Conservation (phyloP, 2,888 invertebrate species). For the Agrenia bidenticulata region DNA sequence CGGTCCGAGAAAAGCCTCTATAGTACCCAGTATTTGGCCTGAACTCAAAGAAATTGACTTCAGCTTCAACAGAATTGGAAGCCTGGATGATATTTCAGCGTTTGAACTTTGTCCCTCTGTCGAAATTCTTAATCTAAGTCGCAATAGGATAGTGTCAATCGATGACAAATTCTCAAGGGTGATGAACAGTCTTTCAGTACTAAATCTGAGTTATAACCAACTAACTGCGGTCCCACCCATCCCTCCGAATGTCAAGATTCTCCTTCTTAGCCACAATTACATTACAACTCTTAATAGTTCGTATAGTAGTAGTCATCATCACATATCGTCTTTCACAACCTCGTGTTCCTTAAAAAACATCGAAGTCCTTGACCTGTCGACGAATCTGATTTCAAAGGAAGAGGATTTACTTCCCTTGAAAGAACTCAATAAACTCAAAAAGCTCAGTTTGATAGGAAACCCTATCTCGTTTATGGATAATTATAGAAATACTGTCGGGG, state of each 20-base stretch:
- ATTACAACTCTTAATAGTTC: conserved; percentile 40
- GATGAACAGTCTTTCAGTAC: conserved; percentile 39
- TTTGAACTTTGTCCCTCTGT: conserved; percentile 48
- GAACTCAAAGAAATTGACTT: conserved; percentile 49
- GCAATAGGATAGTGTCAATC: conserved; percentile 44
- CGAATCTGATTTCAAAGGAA: conserved; percentile 48
- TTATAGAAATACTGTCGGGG: conserved; percentile 42
- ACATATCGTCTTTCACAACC: conserved; percentile 30
- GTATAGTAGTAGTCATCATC: conserved; percentile 22
- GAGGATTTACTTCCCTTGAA: conserved; percentile 38
- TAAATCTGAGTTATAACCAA: conserved; percentile 52
- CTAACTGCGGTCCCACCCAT: conserved; percentile 48
- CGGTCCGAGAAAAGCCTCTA: conserved; percentile 3
- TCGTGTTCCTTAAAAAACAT: conserved; percentile 33
- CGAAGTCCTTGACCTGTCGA: conserved; percentile 49
- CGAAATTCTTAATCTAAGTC: conserved; percentile 47
- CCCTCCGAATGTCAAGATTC: conserved; percentile 49
- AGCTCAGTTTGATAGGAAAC: conserved; percentile 45
- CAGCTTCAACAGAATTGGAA: conserved; percentile 43
- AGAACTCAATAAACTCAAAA: conserved; percentile 43
- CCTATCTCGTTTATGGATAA: conserved; percentile 45
- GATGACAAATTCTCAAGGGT: conserved; percentile 46
- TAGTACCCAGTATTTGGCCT: conserved; percentile 40
- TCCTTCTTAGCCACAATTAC: conserved; percentile 50
- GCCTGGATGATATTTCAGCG: conserved; percentile 31